A percentile compares a stretch with the other conserved stretches of the same genome.
Conservation (phyloP, 92 coral and sea anemone species). For the Heliopora coerulea region DNA sequence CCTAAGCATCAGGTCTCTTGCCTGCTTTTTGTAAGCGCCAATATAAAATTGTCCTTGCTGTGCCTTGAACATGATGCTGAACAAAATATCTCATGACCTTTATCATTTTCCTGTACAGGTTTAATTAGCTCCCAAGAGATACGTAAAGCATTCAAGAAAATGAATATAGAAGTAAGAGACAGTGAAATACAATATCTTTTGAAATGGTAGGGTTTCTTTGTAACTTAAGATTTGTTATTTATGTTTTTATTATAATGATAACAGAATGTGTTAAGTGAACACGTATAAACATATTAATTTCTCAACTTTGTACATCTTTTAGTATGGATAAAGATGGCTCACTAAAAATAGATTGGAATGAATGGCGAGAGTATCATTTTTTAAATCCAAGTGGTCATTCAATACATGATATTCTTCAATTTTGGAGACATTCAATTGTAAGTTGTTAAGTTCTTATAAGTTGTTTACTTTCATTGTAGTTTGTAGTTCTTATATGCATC, state of each 20-base stretch:
- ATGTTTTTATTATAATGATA: too few species aligned
- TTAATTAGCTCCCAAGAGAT: conserved; percentile 69
- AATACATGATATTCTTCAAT: conserved; percentile 92
- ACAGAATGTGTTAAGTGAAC: background rate
- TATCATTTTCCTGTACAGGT: conserved; percentile 41
- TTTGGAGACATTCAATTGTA: conserved; percentile 93
- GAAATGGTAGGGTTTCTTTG: conserved; percentile 61
- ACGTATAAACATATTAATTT: background rate
- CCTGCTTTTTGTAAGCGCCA: too few species aligned
- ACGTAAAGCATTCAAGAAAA: conserved; percentile 78
- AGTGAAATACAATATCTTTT: conserved; percentile 71
- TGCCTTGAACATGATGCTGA: too few species aligned
- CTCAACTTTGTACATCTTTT: background rate
- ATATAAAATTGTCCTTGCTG: too few species aligned
- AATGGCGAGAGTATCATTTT: conserved; percentile 94
- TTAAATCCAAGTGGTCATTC: conserved; percentile 98
- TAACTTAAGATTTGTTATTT: conserved; percentile 2
- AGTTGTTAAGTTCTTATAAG: conserved; percentile 41
- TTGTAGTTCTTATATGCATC: background rate
- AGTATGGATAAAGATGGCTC: conserved; percentile 95
- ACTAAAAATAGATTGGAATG: conserved; percentile 90
- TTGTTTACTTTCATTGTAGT: background rate
- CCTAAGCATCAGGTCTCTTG: too few species aligned
- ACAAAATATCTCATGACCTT: background rate
- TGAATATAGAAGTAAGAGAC: conserved; percentile 78